Conservation (phyloP, 2,797 vertebrate species). For the Thalassophryne amazonica region DNA sequence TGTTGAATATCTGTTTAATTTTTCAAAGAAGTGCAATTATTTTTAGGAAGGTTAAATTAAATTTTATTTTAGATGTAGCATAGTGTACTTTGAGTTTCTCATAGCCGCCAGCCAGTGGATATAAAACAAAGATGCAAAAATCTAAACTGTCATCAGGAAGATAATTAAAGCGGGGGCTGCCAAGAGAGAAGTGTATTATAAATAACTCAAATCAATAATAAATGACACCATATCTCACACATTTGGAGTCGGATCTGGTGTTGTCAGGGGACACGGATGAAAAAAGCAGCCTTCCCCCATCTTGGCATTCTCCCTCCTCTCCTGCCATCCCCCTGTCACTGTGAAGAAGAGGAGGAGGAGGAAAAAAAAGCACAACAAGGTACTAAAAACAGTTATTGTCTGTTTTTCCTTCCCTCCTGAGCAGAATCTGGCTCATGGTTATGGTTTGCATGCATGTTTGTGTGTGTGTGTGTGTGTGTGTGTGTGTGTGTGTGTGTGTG, state of each 20-base stretch:
- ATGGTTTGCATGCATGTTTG: slow-evolving; percentile 13
- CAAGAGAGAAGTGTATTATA: slow-evolving; percentile 65
- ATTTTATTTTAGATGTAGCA: too few relatives aligned
- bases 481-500: slow-evolving; percentile 1
- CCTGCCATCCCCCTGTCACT: slow-evolving; percentile 1
- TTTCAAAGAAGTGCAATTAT: too few relatives aligned
- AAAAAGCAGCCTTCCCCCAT: slow-evolving; percentile 31
- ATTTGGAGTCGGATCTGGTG: slow-evolving; percentile 63
- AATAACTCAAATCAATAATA: slow-evolving; percentile 82
- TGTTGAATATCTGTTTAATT: too few relatives aligned
- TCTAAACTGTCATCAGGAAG: slow-evolving; percentile 2
- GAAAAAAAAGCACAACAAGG: slow-evolving; percentile 5
- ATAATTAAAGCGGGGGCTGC: slow-evolving; percentile 4
- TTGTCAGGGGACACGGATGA: slow-evolving; percentile 59
- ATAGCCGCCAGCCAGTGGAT: slow-evolving; percentile 8
- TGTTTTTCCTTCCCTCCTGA: slow-evolving; percentile 6
- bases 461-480: neutral
- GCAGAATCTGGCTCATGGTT: slow-evolving; percentile 41
- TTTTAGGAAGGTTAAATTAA: too few relatives aligned
- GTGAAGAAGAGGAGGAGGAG: slow-evolving; percentile 1
- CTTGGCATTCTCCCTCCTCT: neutral
- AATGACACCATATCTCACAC: slow-evolving; percentile 73
- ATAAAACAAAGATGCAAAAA: neutral
- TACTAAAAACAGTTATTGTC: slow-evolving; percentile 38
- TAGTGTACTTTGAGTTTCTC: slow-evolving; percentile 27